These are phyloP conservation scores for Himalopsyche kuldschensis DNA, from an alignment of 2,888 invertebrate species.

Conservation along the genomic window DNA sequence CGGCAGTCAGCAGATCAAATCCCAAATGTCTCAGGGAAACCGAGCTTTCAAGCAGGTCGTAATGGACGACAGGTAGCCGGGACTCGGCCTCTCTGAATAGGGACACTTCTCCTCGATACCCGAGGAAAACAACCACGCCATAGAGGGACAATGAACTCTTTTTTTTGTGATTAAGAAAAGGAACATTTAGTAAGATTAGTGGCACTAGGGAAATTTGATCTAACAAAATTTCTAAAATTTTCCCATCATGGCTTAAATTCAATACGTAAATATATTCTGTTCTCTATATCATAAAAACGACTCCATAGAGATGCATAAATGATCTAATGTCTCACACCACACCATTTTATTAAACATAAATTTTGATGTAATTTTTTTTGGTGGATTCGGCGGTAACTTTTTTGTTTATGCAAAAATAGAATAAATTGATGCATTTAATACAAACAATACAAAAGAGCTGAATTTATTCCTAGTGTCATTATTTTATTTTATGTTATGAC, in stretches of 20 bases:
- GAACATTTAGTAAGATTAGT: neutral
- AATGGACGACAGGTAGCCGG: constrained; percentile 50
- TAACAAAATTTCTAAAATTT: no score
- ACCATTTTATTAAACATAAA: no score
- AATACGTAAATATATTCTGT: no score
- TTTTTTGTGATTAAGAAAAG: neutral
- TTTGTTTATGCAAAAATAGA: no score
- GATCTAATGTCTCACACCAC: no score
- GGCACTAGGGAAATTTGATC: neutral
- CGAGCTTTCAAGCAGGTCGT: constrained; percentile 70
- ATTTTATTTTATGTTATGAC: neutral
- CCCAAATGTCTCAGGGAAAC: constrained; percentile 70
- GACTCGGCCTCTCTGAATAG: neutral
- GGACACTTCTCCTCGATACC: constrained; percentile 1
- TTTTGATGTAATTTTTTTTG: no score
- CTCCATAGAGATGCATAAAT: no score
- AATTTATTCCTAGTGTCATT: neutral
- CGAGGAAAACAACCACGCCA: neutral
- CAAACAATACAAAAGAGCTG: neutral
- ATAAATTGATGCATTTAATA: neutral
- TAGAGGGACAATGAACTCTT: neutral
- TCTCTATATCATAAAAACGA: no score
- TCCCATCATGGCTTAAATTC: no score
- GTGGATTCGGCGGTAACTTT: no score
- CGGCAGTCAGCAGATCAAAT: constrained; percentile 80